Conservation (phyloP, 2,113 vertebrate genomes). For the Nesogale talazaci region DNA sequence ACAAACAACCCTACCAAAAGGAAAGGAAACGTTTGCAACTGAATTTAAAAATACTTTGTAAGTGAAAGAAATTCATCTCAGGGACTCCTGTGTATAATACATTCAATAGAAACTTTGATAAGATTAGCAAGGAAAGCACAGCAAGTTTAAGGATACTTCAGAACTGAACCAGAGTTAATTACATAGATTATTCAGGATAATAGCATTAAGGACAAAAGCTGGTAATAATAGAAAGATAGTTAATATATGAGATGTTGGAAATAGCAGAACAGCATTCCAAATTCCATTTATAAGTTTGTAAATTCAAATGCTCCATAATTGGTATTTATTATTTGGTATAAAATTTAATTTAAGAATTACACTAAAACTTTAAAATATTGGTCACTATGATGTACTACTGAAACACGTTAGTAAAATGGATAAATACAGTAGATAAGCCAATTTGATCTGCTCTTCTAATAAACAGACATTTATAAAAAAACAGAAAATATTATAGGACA, state of each 20-base stretch:
- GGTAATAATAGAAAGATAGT: neutral
- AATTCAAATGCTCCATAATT: neutral
- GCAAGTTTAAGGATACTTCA: neutral
- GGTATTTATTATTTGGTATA: neutral
- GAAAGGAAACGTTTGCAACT: conserved; percentile 8
- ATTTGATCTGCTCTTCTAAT: neutral
- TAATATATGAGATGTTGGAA: neutral
- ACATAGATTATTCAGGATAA: neutral
- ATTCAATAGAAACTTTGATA: neutral
- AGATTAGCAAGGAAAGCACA: neutral
- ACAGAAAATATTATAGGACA: neutral
- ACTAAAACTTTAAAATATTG: neutral
- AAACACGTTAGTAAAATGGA: neutral
- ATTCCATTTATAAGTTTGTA: neutral
- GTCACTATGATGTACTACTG: neutral
- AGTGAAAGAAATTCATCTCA: neutral
- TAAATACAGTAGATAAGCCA: neutral
- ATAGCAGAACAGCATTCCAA: neutral
- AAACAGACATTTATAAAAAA: neutral
- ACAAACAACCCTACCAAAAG: conserved; percentile 47
- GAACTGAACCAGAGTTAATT: neutral
- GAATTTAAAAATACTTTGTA: neutral
- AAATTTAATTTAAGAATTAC: neutral
- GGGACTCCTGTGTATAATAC: neutral
- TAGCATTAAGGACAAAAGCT: neutral